phyloP scores from a whole-genome alignment of 2,888 invertebrate species.

The Lycaena phlaeas region DNA sequence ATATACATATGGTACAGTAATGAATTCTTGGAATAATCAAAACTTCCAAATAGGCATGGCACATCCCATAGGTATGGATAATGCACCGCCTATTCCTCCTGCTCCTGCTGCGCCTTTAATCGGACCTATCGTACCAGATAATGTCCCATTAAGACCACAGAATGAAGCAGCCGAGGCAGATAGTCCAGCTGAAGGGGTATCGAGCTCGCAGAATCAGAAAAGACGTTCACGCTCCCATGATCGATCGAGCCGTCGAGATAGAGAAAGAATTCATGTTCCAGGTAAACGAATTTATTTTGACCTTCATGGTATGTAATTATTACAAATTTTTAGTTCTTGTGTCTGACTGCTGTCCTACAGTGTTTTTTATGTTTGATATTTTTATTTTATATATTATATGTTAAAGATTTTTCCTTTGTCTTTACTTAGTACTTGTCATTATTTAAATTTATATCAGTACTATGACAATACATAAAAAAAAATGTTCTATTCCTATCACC shows the following conservation, averaged over 20 bases:
- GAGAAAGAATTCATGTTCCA: conserved; percentile 16
- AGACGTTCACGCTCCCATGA: conserved; percentile 11
- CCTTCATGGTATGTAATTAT: too few species aligned
- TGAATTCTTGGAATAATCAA: conserved; percentile 5
- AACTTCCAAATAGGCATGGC: background rate
- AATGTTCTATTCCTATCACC: too few species aligned
- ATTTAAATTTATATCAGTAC: too few species aligned
- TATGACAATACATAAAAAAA: too few species aligned
- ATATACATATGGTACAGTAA: too few species aligned
- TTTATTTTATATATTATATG: background rate
- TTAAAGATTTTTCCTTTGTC: too few species aligned
- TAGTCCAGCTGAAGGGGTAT: conserved; percentile 13
- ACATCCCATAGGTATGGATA: background rate
- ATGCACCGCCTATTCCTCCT: background rate
- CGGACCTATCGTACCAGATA: conserved; percentile 5
- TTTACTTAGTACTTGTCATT: too few species aligned
- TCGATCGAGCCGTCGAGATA: conserved; percentile 11
- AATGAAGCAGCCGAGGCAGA: background rate
- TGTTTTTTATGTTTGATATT: background rate
- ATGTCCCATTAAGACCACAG: background rate
- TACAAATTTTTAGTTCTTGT: too few species aligned
- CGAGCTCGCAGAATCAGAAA: conserved; percentile 15
- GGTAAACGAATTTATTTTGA: conserved; percentile 10
- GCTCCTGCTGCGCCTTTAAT: conserved; percentile 1
- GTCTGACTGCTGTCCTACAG: background rate